Base-by-base conservation (phyloP, 2,888 invertebrate species). In the Bombylius major region DNA sequence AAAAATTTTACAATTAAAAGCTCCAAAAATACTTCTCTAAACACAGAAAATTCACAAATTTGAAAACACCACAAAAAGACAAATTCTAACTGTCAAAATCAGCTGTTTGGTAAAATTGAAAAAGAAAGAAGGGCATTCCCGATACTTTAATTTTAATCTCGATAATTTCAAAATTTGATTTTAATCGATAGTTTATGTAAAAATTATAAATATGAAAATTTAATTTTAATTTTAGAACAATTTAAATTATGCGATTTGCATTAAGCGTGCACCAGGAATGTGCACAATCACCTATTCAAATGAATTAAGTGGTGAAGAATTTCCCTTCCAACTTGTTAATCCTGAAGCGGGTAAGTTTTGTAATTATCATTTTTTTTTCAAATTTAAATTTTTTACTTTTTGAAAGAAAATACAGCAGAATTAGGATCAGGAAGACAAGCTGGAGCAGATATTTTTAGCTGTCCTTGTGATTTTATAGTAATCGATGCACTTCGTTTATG, bases 191-290 rank as follows among this genome's bases (percentile, higher is more conserved):
- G 3, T 23, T 23, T 23, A 23, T 23, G 3, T 23, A 23, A 23
- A 23, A 44, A 42, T 23, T 53, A 11, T 5, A 14, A 47, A 5
- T 13, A n/a, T 47, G 14, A 14, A 14, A 55, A n/a, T 31, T 42
- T 42, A 48, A 36, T 34, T 39, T 39, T 58, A 11, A 50, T 42
- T 49, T 39, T 69, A 87, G 87, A 88, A 87, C 65, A 86, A 87
- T 69, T 70, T 87, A 5, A 87, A 88, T 67, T 88, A 88, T 67
- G 86, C 82, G 1, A 83, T 87, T 61, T 88, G 87, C 66, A 80
- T 87, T 60, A 70, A 78, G 63, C 79, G 84, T 58, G 76, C 76
- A 39, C 69, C 78, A 42, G 81, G 79, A 36, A 79, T 79, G 53
- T 88, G 87, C 69, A 80, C 81, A 50, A 74, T 87, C 13, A 83